Conservation (phyloP, 2,113 vertebrate genomes). For the Podarcis cretensis region DNA sequence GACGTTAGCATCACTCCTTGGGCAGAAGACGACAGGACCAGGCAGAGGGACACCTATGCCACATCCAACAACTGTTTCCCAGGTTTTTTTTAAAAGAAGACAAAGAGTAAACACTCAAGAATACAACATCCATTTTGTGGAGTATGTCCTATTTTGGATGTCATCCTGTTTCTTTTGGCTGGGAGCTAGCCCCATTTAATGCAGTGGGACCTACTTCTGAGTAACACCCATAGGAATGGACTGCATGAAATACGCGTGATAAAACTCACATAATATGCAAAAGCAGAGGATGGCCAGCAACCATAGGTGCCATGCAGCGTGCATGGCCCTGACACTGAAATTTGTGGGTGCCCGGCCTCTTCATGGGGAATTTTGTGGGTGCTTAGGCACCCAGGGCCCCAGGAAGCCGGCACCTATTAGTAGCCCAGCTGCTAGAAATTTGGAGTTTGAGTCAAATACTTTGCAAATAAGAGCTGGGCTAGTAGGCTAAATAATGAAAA, state of each 20-base stretch:
- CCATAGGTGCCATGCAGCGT: too few species aligned
- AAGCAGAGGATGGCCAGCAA: too few species aligned
- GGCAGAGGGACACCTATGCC: too few species aligned
- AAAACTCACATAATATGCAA: background rate
- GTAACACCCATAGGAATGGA: background rate
- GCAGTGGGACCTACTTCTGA: background rate
- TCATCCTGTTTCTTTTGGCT: background rate
- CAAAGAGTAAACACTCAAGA: background rate
- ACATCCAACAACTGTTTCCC: too few species aligned
- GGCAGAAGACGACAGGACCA: too few species aligned
- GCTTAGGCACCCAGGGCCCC: too few species aligned
- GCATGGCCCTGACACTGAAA: too few species aligned
- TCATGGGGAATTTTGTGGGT: too few species aligned
- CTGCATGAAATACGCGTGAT: background rate
- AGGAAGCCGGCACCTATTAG: too few species aligned
- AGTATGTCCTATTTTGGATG: background rate
- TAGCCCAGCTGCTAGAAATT: background rate
- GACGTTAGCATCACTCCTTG: too few species aligned
- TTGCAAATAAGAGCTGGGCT: background rate
- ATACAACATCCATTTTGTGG: background rate
- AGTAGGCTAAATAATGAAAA: background rate
- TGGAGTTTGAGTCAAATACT: background rate
- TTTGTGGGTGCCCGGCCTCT: too few species aligned
- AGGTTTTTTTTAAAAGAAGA: background rate
- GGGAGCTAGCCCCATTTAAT: background rate